Conservation (phyloP, 2,113 vertebrate genomes). For the Platanista minor region DNA sequence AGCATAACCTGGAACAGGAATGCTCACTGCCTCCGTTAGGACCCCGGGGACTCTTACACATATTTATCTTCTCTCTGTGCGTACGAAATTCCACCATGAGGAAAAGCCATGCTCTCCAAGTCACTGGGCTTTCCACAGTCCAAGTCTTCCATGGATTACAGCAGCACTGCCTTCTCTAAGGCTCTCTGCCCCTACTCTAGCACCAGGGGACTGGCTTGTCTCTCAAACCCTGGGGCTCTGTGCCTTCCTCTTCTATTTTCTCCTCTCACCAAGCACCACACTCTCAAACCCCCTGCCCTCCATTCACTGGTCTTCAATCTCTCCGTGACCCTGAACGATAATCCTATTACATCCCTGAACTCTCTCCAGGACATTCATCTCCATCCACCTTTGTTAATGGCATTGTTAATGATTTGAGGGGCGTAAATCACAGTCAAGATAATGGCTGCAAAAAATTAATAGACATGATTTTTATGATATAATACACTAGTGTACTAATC, state of each 20-base stretch:
- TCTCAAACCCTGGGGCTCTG: background rate
- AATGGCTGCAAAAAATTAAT: slow-evolving; percentile 84
- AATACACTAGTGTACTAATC: slow-evolving; percentile 83
- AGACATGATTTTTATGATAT: slow-evolving; percentile 82
- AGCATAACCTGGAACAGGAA: slow-evolving; percentile 73
- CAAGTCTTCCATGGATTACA: slow-evolving; percentile 39
- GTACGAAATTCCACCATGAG: slow-evolving; percentile 55
- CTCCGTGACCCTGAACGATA: slow-evolving; percentile 68
- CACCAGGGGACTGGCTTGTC: background rate
- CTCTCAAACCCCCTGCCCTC: background rate
- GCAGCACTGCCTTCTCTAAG: slow-evolving; percentile 33
- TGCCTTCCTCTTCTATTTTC: slow-evolving; percentile 45
- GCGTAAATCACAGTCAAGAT: slow-evolving; percentile 83
- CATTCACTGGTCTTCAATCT: slow-evolving; percentile 59
- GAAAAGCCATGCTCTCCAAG: slow-evolving; percentile 59
- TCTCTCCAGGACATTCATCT: slow-evolving; percentile 72
- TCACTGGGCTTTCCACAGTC: slow-evolving; percentile 39
- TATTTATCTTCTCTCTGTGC: slow-evolving; percentile 76
- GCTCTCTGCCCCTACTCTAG: background rate
- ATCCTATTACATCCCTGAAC: slow-evolving; percentile 72
- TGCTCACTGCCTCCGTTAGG: slow-evolving; percentile 71
- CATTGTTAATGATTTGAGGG: slow-evolving; percentile 81
- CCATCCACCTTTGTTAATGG: slow-evolving; percentile 80
- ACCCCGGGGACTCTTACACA: slow-evolving; percentile 62
- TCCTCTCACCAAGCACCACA: background rate